A percentile compares a stretch with the other conserved stretches of the same genome.
These are phyloP conservation scores for Karalla daura DNA, from an alignment of 2,797 vertebrate genomes.

Conservation along the genomic window DNA sequence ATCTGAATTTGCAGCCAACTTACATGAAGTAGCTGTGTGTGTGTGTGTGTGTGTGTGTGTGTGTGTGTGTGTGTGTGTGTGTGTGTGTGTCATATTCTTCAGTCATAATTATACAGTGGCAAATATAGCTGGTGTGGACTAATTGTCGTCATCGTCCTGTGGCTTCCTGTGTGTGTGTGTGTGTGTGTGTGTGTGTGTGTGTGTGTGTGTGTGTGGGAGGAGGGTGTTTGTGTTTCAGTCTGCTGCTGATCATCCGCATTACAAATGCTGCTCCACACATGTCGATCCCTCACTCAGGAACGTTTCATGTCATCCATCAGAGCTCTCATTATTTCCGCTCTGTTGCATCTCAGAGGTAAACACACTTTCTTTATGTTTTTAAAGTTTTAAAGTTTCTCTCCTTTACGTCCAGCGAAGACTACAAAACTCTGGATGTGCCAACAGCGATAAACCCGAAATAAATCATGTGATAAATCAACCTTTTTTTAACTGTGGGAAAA, in stretches of 20 bases:
- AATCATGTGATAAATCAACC: no score
- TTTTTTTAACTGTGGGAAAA: no score
- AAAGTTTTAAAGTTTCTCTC: no score
- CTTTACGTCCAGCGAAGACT: no score
- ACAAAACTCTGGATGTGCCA: no score
- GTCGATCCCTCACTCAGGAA: not conserved
- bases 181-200: not conserved
- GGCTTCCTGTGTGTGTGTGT: not conserved
- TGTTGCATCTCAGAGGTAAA: no score
- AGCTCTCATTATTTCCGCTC: no score
- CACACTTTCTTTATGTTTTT: no score
- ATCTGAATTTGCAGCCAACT: not conserved
- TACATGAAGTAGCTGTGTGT: no score
- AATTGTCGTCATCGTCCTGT: not conserved
- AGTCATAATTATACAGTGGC: constrained; percentile 2
- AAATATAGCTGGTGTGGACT: not conserved
- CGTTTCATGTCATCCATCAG: no score
- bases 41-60: not conserved
- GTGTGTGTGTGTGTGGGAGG: no score
- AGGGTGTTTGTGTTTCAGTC: not conserved
- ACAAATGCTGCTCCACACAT: not conserved
- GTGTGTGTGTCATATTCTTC: not conserved
- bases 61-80: not conserved
- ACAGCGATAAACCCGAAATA: no score
- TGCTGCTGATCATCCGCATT: not conserved